A percentile compares a stretch with the other conserved stretches of the same genome.
Conservation (phyloP, 2,888 invertebrate species). For the Falcaria lacertinaria region DNA sequence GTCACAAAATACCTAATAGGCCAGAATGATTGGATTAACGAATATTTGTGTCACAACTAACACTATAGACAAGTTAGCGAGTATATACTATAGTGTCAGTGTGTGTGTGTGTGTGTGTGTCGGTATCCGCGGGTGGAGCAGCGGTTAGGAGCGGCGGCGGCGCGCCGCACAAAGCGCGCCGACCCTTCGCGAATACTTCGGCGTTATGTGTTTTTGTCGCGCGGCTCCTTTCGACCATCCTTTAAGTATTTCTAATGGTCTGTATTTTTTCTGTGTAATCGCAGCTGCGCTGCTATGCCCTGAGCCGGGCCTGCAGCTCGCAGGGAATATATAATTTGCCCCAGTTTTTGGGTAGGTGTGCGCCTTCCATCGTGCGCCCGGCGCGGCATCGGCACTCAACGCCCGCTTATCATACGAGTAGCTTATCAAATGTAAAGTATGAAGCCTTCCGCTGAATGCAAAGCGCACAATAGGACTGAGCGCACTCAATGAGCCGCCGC, state of each 20-base stretch:
- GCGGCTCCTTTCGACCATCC: constrained; percentile 52
- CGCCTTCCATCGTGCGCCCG: constrained; percentile 18
- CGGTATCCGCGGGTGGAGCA: constrained; percentile 5
- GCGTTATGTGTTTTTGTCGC: constrained; percentile 50
- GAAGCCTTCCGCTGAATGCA: background rate
- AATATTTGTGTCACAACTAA: too few species aligned
- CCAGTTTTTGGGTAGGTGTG: constrained; percentile 40
- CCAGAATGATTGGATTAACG: too few species aligned
- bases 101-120: too few species aligned
- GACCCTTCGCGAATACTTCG: constrained; percentile 26
- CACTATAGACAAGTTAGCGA: too few species aligned
- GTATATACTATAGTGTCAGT: too few species aligned
- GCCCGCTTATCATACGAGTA: too few species aligned
- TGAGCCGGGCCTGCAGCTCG: constrained; percentile 20
- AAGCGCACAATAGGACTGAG: background rate
- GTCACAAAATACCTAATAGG: too few species aligned
- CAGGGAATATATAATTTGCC: constrained; percentile 31
- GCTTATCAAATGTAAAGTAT: background rate
- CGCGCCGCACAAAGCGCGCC: constrained; percentile 30
- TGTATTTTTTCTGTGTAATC: constrained; percentile 53
- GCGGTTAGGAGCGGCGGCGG: constrained; percentile 14
- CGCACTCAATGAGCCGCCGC: background rate
- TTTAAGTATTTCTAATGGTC: constrained; percentile 50
- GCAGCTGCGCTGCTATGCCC: constrained; percentile 41
- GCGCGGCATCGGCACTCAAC: too few species aligned